Evolutionary conservation across 92 coral and sea anemone genomes (phyloP), one percentile per base, ranked within the genome.

Genomic region (Muricea muricata): DNA sequence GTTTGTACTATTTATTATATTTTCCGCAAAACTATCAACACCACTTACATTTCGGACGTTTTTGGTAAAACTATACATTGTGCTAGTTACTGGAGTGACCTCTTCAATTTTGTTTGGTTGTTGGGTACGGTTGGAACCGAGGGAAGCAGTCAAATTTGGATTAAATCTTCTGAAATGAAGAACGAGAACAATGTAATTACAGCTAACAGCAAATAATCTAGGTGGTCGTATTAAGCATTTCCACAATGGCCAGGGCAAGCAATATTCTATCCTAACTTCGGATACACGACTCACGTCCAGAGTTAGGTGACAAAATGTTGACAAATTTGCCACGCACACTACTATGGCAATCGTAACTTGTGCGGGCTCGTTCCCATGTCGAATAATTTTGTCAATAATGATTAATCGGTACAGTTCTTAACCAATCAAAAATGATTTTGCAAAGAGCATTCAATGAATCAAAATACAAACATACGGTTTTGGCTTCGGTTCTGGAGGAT

Each of bases 1-100:
- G n/a, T n/a, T n/a, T n/a, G n/a, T n/a, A n/a, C n/a, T 25, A 69
- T 82, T 75, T 65, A 90, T 93, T 78, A 86, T 81, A 17, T 33
- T 17, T n/a, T n/a, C n/a, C n/a, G n/a, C n/a, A n/a, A 25, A 33
- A 23, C 0, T 33, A 47, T 20, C 7, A 20, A 32, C 10, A 68
- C 3, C 13, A 37, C 83, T 78, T 57, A 78, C 83, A 56, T 58
- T 58, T 0, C 31, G 55, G 34, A 28, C 32, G 45, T 40, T 45
- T 17, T 33, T 66, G 31, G 65, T 7, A 34, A 78, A 78, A 55
- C 28, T 35, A 40, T 54, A 78, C 71, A 78, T 20, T 14, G 83
- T 78, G 54, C 83, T 78, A 7, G 83, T 78, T 14, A 78, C 83
- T 28, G 83, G 24, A 56, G 83, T 32, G 57, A 78, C 83, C 9